A percentile compares a stretch with the other conserved stretches of the same genome.
phyloP scores from a whole-genome alignment of 2,888 invertebrate species.

The Parascotia fuliginaria region DNA sequence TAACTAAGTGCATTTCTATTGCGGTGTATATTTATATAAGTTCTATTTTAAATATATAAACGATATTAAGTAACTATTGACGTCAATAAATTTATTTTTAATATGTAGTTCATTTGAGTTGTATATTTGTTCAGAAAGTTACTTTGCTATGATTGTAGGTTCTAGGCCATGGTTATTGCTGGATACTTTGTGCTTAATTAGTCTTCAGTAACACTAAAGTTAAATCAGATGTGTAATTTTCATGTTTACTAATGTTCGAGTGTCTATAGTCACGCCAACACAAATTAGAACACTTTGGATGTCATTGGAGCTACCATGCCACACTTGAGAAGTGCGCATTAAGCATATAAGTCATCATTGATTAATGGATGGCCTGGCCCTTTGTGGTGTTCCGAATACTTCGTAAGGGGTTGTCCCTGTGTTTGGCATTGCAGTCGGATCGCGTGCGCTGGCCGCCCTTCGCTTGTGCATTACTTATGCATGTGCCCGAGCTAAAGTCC shows the following conservation, averaged over 20 bases:
- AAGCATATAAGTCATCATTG: constrained; percentile 62
- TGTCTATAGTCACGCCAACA: too few relatives aligned
- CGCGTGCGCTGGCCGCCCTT: constrained; percentile 79
- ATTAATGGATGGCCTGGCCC: constrained; percentile 68
- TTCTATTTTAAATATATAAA: not conserved
- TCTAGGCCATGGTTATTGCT: too few relatives aligned
- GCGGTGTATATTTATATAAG: not conserved
- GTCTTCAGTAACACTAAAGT: too few relatives aligned
- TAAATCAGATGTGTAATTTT: too few relatives aligned
- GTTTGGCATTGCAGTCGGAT: constrained; percentile 67
- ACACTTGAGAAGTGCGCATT: constrained; percentile 21
- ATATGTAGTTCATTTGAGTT: not conserved
- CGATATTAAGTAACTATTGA: not conserved
- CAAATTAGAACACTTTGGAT: constrained; percentile 10
- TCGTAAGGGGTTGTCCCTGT: constrained; percentile 57
- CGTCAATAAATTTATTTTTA: not conserved
- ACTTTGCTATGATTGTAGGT: too few relatives aligned
- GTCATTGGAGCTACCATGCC: constrained; percentile 34
- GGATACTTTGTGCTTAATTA: too few relatives aligned
- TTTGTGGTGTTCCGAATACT: constrained; percentile 50
- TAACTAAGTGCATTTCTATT: not conserved
- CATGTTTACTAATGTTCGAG: too few relatives aligned
- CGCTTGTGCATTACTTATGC: constrained; percentile 82
- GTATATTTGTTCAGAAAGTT: too few relatives aligned
- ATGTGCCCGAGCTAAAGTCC: constrained; percentile 67